Evolutionary conservation across 2,797 vertebrate genomes (phyloP), one percentile per base, ranked within the genome.

Genomic region (Cercopithecus petaurista): DNA sequence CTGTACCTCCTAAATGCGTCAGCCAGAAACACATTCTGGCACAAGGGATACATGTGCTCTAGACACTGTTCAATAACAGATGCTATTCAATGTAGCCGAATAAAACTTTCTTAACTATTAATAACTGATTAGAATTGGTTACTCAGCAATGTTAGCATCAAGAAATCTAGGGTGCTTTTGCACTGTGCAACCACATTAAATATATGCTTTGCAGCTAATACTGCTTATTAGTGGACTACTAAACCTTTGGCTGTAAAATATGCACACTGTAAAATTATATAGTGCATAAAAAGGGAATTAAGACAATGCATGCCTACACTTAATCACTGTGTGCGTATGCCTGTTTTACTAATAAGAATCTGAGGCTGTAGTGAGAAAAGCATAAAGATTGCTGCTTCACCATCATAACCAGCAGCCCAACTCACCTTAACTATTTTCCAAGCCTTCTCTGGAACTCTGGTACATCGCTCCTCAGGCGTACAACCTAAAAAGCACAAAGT

Each of bases 401-500:
- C 81, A 90, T 75, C 24, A 50, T 33, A 86, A 81, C 79, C 61
- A 88, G 85, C 48, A 77, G 76, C 88, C 90, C 92, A 88, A 97
- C 93, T 97, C 95, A 97, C 97, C 97, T 96, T 88, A 36, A 86
- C 97, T 95, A 97, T 82, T 97, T 97, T 97, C 87, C 91, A 96
- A 93, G 97, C 82, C 85, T 94, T 93, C 94, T 96, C 84, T 82
- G 93, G 84, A 70, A 50, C 36, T 96, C 93, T 77, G 96, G 98
- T 95, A 96, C 83, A 88, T 88, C 77, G 85, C 59, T 93, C 55
- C 79, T 98, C 82, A 93, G 86, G 50, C 50, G 19, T 89, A 96
- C 97, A 94, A 76, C 94, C 98, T 97, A 95, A 96, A 97, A 97
- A 98, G 76, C 81, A 94, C 73, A 95, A 93, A 97, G 95, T 97